phyloP scores from a whole-genome alignment of 2,888 invertebrate genomes.

The Ennomos fuscantarius region DNA sequence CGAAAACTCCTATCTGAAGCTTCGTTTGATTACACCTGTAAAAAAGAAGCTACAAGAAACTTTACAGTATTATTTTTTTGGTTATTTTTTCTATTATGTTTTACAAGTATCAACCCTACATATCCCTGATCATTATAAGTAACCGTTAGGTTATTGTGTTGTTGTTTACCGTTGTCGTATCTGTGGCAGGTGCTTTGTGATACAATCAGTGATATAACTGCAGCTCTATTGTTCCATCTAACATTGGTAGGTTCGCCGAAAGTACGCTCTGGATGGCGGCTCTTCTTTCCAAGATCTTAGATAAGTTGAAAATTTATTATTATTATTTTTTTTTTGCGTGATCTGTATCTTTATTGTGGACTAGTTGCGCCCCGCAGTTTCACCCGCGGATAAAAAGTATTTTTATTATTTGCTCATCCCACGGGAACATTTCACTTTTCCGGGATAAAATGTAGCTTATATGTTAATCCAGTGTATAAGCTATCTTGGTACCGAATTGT shows the following conservation, averaged over 20 bases:
- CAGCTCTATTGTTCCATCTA: slow-evolving; percentile 14
- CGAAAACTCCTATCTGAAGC: too few relatives aligned
- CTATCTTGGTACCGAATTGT: too few relatives aligned
- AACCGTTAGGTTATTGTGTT: slow-evolving; percentile 74
- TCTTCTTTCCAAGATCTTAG: slow-evolving; percentile 7
- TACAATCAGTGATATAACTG: slow-evolving; percentile 20
- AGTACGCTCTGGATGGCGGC: slow-evolving; percentile 5
- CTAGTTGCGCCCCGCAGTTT: too few relatives aligned
- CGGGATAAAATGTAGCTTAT: too few relatives aligned
- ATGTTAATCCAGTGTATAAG: too few relatives aligned
- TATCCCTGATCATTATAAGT: slow-evolving; percentile 62
- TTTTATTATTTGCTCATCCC: too few relatives aligned
- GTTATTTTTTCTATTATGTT: too few relatives aligned
- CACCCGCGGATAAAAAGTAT: too few relatives aligned
- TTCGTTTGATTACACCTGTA: too few relatives aligned
- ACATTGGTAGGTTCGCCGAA: slow-evolving; percentile 7
- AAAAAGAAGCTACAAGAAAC: too few relatives aligned
- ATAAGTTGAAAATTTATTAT: slow-evolving; percentile 4
- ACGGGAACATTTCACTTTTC: too few relatives aligned
- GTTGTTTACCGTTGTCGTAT: slow-evolving; percentile 69
- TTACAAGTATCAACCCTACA: slow-evolving; percentile 41
- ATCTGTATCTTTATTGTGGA: not conserved
- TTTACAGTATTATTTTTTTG: too few relatives aligned
- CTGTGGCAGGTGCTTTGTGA: slow-evolving; percentile 65
- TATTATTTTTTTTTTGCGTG: slow-evolving; percentile 1